Evolutionary conservation across 2,888 invertebrate species (phyloP), one percentile per base, ranked within the genome.

Genomic region (Mimumesa dahlbomi): DNA sequence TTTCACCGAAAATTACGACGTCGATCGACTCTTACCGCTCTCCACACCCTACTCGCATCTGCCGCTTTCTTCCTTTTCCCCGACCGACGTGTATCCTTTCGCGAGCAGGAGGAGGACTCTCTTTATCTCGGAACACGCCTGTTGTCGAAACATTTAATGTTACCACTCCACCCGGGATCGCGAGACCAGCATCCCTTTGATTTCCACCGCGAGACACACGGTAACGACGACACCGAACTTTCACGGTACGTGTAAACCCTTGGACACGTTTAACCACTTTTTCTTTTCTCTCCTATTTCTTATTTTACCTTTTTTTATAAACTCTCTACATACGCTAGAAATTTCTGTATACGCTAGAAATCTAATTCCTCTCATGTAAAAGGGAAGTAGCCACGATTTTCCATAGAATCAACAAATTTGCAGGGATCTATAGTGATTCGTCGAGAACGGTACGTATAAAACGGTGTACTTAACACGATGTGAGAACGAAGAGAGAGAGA

Each of bases 361-460:
- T n/a, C n/a, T n/a, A n/a, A n/a, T n/a, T n/a, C n/a, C n/a, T n/a
- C n/a, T n/a, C n/a, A n/a, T n/a, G n/a, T n/a, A n/a, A n/a, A n/a
- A n/a, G n/a, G n/a, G n/a, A n/a, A n/a, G n/a, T n/a, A n/a, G n/a
- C n/a, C n/a, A n/a, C n/a, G n/a, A 38, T 25, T 25, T 3, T 25
- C 25, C 25, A 25, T 25, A 58, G 31, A 64, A 57, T 72, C 71
- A 79, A 79, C 79, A 76, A n/a, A n/a, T n/a, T n/a, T n/a, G n/a
- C n/a, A n/a, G n/a, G n/a, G n/a, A n/a, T n/a, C n/a, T n/a, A n/a
- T n/a, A n/a, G n/a, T n/a, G 79, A 79, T 76, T 79, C 78, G 76
- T 79, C 79, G 79, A 79, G 71, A 53, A 66, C 64, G 61, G 76
- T 77, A 64, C 71, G n/a, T n/a, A 49, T 77, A 67, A 74, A 74